Base-by-base conservation (phyloP, 2,888 invertebrate species). In the Cephus sareptanus region DNA sequence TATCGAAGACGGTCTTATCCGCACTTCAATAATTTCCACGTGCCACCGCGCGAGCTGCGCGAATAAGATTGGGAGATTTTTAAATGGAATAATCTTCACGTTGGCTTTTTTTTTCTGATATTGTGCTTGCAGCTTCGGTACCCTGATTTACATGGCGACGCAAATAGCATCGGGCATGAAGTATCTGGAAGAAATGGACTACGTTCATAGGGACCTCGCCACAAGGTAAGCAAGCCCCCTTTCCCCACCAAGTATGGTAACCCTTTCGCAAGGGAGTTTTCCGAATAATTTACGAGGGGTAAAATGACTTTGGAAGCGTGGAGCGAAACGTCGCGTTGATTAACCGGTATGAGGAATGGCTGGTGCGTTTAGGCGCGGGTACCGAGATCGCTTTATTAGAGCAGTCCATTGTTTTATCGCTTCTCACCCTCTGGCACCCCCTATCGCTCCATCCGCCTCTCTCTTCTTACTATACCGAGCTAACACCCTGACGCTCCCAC, bases 161-260 rank as follows among this genome's bases (percentile, higher is more conserved):
- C 97, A 98, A 93, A 95, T 97, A 91, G 96, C 97, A 85, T 96
- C 97, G 80, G 97, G 97, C 84, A 97, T 97, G 96, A 96, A 97
- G 92, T 96, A 97, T 92, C 93, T 97, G 91, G 97, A 97, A 92
- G 95, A 95, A 84, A 94, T 95, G 91, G 95, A 96, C 92, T 96
- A 96, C 92, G 95, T 97, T 84, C 97, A 97, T 93, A 94, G 96
- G 88, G 97, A 97, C 93, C 93, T 97, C 87, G 97, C 97, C 84
- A 95, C 97, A 86, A 94, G 95, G 95, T 95, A 93, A 94, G 85
- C 40, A 71, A 34, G 68, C 12, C 35, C 35, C 35, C 34, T 2
- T 12, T 0, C 35, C 35, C 12, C 35, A 12, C 35, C 35, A 35
- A 35, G 12, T 12, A 35, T 3, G 4, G 12, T 13, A 40, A 75